phyloP scores from a whole-genome alignment of 2,113 vertebrate species.

The Syngnathus scovelli region DNA sequence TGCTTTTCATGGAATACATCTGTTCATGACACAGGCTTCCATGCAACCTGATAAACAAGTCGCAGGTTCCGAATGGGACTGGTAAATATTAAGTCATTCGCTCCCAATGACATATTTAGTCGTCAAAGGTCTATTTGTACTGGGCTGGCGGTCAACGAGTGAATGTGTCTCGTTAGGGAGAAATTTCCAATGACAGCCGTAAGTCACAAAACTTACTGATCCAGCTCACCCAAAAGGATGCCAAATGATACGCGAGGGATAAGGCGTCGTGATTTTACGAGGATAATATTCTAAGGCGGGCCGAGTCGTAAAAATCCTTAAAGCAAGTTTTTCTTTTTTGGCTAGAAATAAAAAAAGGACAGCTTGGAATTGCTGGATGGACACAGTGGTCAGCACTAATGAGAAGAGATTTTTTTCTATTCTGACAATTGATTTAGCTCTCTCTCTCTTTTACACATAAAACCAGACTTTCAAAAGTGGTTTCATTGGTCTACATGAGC shows the following conservation, averaged over 20 bases:
- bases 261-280: background rate
- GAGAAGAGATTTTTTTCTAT: too few relatives aligned
- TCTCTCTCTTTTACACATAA: too few relatives aligned
- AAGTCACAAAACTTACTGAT: constrained; percentile 1
- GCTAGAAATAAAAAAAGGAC: background rate
- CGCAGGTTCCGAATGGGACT: constrained; percentile 26
- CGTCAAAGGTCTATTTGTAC: too few relatives aligned
- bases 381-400: background rate
- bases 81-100: constrained; percentile 26
- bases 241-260: background rate
- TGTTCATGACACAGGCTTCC: constrained; percentile 1
- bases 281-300: background rate
- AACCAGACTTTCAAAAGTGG: background rate
- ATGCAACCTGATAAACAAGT: background rate
- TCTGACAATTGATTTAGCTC: too few relatives aligned
- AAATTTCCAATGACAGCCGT: background rate
- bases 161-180: constrained; percentile 11
- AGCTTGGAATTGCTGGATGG: background rate
- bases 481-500: background rate
- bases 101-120: too few relatives aligned
- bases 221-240: background rate
- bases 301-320: background rate
- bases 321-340: background rate
- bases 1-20: background rate
- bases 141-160: too few relatives aligned